These are phyloP conservation scores for Rhodeus uyekii DNA, from an alignment of 2,797 vertebrate genomes.

Conservation along the genomic window DNA sequence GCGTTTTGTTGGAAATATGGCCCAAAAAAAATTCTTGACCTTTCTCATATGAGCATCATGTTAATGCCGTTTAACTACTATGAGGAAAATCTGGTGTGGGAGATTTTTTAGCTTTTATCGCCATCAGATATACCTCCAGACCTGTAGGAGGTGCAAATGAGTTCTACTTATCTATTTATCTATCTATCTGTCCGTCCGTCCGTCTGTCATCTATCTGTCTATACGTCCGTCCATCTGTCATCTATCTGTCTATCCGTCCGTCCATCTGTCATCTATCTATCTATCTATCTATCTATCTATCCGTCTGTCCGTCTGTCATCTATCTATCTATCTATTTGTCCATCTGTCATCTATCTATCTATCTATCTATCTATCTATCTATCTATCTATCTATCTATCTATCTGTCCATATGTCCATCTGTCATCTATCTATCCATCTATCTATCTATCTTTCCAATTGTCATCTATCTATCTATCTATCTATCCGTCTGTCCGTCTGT, in stretches of 20 bases:
- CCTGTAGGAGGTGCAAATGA: background rate
- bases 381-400: fast-evolving
- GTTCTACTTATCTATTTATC: background rate
- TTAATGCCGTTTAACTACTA: background rate
- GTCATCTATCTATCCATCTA: fast-evolving
- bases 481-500: background rate
- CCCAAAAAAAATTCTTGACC: conserved; percentile 1
- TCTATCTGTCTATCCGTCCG: fast-evolving
- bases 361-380: fast-evolving
- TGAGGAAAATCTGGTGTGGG: background rate
- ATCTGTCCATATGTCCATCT: fast-evolving
- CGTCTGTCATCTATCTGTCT: background rate
- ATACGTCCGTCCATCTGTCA: background rate
- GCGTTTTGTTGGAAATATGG: background rate
- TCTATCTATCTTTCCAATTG: background rate
- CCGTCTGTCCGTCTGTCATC: background rate
- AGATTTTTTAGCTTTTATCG: background rate
- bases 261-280: fast-evolving
- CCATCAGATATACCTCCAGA: background rate
- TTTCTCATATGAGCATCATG: background rate
- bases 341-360: background rate
- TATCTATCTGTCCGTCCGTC: background rate
- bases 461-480: background rate
- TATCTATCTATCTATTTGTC: background rate
- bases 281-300: fast-evolving